Conservation (phyloP, 37 sponge, comb jelly and placozoan genomes). For the Beroe forskalii region DNA sequence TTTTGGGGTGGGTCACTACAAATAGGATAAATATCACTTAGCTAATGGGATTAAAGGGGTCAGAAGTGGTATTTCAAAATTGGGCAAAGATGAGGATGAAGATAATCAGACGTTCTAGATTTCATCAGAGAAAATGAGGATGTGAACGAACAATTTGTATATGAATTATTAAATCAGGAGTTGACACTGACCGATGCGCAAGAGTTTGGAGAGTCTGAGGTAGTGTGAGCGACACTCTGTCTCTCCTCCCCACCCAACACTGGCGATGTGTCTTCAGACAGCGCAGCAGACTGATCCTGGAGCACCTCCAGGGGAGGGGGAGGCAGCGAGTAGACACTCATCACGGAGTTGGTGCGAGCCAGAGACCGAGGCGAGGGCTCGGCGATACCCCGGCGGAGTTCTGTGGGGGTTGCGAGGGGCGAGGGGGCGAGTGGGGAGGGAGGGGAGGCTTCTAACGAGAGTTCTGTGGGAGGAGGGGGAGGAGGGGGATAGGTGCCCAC, state of each 20-base stretch:
- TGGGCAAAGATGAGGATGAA: too few relatives aligned
- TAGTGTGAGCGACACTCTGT: not conserved
- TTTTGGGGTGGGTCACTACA: too few relatives aligned
- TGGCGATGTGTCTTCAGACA: not conserved
- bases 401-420: constrained; percentile 20
- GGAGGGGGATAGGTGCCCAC: constrained; percentile 18
- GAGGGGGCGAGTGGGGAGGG: not conserved
- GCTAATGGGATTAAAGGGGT: too few relatives aligned
- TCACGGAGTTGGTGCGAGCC: constrained; percentile 20
- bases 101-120: too few relatives aligned
- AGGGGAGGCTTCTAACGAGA: constrained; percentile 13
- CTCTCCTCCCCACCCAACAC: not conserved
- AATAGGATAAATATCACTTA: too few relatives aligned
- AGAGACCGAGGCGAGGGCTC: not conserved
- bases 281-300: not conserved
- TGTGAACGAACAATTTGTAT: too few relatives aligned
- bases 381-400: not conserved
- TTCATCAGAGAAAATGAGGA: too few relatives aligned
- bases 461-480: not conserved
- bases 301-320: constrained; percentile 42
- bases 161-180: too few relatives aligned
- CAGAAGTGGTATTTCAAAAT: too few relatives aligned
- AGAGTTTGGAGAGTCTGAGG: not conserved
- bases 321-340: constrained; percentile 61
- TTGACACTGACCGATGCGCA: not conserved